phyloP scores from a whole-genome alignment of 2,888 invertebrate genomes.

The Erebia ligea region DNA sequence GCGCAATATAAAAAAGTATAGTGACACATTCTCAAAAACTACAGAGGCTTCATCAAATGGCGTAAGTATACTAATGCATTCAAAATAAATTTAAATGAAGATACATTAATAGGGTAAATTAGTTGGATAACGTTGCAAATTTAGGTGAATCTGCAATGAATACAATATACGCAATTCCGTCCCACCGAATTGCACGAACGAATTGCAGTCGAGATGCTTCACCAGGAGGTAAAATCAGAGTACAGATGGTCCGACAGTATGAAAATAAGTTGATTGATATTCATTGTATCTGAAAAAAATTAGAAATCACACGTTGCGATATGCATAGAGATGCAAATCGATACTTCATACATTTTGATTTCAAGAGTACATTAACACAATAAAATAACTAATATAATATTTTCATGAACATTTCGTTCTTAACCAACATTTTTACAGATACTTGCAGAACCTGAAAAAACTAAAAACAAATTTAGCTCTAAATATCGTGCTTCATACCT shows the following conservation, averaged over 20 bases:
- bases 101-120: not conserved
- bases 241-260: not conserved
- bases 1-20: conserved; percentile 62
- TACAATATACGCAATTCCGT: not conserved
- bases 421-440: conserved; percentile 60
- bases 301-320: not conserved
- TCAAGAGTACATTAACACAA: conserved; percentile 14
- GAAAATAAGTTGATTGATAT: not conserved
- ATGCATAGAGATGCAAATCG: not conserved
- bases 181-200: too few species aligned
- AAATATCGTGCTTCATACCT: conserved; percentile 81
- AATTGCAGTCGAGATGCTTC: not conserved
- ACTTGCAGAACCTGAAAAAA: conserved; percentile 72
- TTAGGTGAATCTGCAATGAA: not conserved
- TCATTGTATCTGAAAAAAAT: not conserved
- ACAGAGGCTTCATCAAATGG: conserved; percentile 72
- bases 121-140: not conserved
- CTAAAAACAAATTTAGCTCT: conserved; percentile 82
- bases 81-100: not conserved
- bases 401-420: conserved; percentile 16
- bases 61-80: conserved; percentile 57
- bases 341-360: not conserved
- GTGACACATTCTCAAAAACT: conserved; percentile 68
- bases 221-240: not conserved
- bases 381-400: conserved; percentile 8